Conservation (phyloP, 2,888 invertebrate species). For the Neria commutata region DNA sequence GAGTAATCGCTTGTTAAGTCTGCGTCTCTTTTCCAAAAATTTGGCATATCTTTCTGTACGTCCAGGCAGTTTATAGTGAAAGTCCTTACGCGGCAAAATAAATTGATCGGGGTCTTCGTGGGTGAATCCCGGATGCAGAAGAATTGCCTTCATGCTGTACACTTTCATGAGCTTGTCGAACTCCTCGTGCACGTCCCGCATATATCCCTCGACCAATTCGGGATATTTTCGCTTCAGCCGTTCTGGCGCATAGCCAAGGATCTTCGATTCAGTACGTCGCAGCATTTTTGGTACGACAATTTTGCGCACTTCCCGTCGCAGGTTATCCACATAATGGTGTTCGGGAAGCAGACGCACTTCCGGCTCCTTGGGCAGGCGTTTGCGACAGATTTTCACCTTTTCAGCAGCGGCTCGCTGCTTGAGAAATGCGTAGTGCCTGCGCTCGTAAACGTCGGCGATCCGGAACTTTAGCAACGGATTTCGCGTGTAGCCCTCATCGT, state of each 20-base stretch:
- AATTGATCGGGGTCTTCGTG: constrained; percentile 63
- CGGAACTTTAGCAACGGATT: constrained; percentile 59
- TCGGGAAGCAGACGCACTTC: constrained; percentile 65
- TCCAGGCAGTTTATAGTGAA: constrained; percentile 68
- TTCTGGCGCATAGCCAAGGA: constrained; percentile 66
- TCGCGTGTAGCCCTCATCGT: constrained; percentile 58
- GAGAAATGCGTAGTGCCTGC: constrained; percentile 54
- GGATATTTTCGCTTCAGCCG: constrained; percentile 67
- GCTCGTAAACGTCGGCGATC: constrained; percentile 54
- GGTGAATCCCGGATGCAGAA: constrained; percentile 66
- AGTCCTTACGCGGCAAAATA: constrained; percentile 50
- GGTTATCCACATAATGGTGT: constrained; percentile 64
- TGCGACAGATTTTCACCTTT: constrained; percentile 51
- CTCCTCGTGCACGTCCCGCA: constrained; percentile 65
- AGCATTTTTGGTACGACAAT: constrained; percentile 70
- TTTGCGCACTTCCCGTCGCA: constrained; percentile 67
- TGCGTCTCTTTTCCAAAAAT: constrained; percentile 67
- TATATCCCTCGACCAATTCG: constrained; percentile 62
- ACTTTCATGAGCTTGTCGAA: constrained; percentile 69
- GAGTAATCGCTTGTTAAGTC: constrained; percentile 66
- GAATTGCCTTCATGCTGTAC: constrained; percentile 70
- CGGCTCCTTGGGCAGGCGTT: constrained; percentile 53
- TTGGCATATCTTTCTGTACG: constrained; percentile 67
- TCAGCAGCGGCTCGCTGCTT: constrained; percentile 54
- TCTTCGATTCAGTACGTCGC: constrained; percentile 68